phyloP scores from a whole-genome alignment of 2,888 invertebrate genomes.

The Brenthis hecate region DNA sequence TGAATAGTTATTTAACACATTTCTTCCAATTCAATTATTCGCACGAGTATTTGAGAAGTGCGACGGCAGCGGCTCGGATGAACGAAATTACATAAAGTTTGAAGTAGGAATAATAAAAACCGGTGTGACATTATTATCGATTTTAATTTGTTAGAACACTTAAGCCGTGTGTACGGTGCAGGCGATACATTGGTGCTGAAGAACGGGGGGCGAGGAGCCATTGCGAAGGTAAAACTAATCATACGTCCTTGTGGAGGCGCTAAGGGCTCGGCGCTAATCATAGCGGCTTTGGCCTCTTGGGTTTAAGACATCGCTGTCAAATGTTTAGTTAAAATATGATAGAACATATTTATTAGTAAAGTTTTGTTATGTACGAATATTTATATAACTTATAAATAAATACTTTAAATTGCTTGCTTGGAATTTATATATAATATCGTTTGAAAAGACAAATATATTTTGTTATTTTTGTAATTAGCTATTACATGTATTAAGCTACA shows the following conservation, averaged over 20 bases:
- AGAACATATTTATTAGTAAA: too few relatives aligned
- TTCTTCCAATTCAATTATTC: slow-evolving; percentile 35
- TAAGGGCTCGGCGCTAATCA: slow-evolving; percentile 36
- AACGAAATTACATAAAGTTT: slow-evolving; percentile 24
- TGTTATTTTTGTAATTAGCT: too few relatives aligned
- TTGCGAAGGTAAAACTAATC: slow-evolving; percentile 77
- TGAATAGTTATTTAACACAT: slow-evolving; percentile 37
- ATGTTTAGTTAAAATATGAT: too few relatives aligned
- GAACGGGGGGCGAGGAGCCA: slow-evolving; percentile 53
- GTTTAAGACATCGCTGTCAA: too few relatives aligned
- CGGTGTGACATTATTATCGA: slow-evolving; percentile 43
- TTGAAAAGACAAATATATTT: too few relatives aligned
- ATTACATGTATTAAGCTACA: too few relatives aligned
- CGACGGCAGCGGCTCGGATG: slow-evolving; percentile 19
- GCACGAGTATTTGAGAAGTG: slow-evolving; percentile 28
- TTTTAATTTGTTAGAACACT: slow-evolving; percentile 52
- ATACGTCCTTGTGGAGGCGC: slow-evolving; percentile 65
- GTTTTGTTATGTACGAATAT: too few relatives aligned
- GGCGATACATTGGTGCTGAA: slow-evolving; percentile 65
- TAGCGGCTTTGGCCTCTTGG: slow-evolving; percentile 11
- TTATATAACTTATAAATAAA: too few relatives aligned
- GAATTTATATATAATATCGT: too few relatives aligned
- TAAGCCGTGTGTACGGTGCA: slow-evolving; percentile 50
- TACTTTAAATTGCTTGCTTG: too few relatives aligned
- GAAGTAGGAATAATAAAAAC: slow-evolving; percentile 32